Evolutionary conservation across 2,797 vertebrate species (phyloP), one percentile per base, ranked within the genome.

Genomic region (Catharus ustulatus): DNA sequence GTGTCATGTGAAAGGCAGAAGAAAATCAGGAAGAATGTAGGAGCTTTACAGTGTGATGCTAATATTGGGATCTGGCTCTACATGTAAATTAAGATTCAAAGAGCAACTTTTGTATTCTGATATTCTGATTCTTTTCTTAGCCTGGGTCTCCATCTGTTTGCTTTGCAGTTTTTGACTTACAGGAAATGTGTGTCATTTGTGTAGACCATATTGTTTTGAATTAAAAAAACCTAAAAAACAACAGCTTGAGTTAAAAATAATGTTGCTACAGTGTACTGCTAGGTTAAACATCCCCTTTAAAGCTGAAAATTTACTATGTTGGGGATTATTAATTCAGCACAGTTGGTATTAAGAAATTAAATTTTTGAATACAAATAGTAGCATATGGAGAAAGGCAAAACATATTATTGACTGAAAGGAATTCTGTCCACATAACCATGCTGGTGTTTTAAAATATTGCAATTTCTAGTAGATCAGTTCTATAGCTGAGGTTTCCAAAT

Each of bases 281-380:
- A 87, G 92, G 79, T 92, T 96, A 90, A 91, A 84, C 34, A 59
- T 92, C 68, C 75, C 43, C 71, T 84, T 95, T 67, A 48, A 91
- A 84, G 58, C 77, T 84, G 76, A 64, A 78, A 82, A 61, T 81
- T 42, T 85, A 64, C 18, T 68, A 18, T 79, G 59, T 55, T 66
- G 49, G 64, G 63, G 69, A 71, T 63, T 71, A 87, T 80, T 93
- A 87, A 78, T 93, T 94, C 74, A 69, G 55, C 73, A 89, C 43
- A 52, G 64, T 93, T 85, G 74, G 45, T 93, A 83, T 91, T 84
- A 84, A 82, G 73, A 92, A 87, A 77, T 87, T 55, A 57, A 36
- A 63, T 83, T 95, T 92, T 91, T 83, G 59, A 93, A 90, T 78
- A 64, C 49, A 43, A 87, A 49, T 72, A 64, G n/a, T 48, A 90